A percentile compares a stretch with the other conserved stretches of the same genome.
These are phyloP conservation scores for Pteropus alecto DNA, from an alignment of 2,113 vertebrate genomes.

Conservation along the genomic window DNA sequence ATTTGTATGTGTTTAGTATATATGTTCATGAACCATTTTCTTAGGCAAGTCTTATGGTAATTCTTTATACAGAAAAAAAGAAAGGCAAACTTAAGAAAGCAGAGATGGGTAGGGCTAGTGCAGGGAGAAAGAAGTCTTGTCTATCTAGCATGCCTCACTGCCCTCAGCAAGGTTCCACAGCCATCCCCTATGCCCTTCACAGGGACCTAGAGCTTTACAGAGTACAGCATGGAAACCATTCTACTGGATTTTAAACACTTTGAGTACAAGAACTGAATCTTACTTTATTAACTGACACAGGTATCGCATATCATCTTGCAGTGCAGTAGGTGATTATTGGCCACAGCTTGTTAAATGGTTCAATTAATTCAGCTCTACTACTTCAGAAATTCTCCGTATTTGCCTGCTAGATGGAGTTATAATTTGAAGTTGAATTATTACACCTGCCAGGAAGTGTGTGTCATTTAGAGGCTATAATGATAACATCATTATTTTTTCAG, in stretches of 20 bases:
- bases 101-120: not conserved
- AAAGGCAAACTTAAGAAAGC: not conserved
- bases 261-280: not conserved
- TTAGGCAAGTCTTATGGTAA: not conserved
- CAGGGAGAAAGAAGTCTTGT: not conserved
- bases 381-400: not conserved
- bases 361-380: not conserved
- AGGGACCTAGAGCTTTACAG: not conserved
- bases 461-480: slow-evolving; percentile 15
- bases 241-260: not conserved
- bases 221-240: not conserved
- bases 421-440: slow-evolving; percentile 29
- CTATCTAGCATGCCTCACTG: not conserved
- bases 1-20: not conserved
- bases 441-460: not conserved
- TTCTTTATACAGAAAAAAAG: not conserved
- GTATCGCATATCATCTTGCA: not conserved
- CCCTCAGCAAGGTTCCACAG: not conserved
- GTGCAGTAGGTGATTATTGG: not conserved
- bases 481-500: not conserved
- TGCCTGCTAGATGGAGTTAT: not conserved
- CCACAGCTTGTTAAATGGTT: not conserved
- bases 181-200: not conserved
- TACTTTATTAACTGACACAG: not conserved
- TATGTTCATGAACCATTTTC: not conserved